Percentiles rank a stretch among this genome's conserved stretches.
Conservation (phyloP, 2,113 vertebrate genomes). For the Chloroceryle aenea region DNA sequence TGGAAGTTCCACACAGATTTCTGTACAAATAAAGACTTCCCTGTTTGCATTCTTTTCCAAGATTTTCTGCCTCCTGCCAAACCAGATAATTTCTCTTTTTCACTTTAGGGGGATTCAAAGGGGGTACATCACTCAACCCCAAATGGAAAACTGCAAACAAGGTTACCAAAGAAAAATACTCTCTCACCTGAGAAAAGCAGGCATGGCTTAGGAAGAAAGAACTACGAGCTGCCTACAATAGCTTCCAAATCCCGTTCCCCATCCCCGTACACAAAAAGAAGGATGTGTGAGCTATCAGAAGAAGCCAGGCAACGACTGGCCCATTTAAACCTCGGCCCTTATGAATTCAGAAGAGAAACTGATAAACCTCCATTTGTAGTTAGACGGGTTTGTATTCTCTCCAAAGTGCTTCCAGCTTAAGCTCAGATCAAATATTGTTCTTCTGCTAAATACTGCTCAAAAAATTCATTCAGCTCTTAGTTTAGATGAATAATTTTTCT, state of each 20-base stretch:
- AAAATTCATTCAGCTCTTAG: slow-evolving; percentile 38
- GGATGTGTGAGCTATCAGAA: slow-evolving; percentile 92
- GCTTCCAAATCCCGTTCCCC: slow-evolving; percentile 87
- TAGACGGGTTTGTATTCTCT: slow-evolving; percentile 76
- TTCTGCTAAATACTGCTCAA: slow-evolving; percentile 22
- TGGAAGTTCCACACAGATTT: not conserved
- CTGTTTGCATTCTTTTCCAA: not conserved
- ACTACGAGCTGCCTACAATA: slow-evolving; percentile 89
- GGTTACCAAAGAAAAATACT: slow-evolving; percentile 55
- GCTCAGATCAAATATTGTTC: slow-evolving; percentile 34
- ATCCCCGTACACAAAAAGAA: slow-evolving; percentile 93
- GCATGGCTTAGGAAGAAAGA: slow-evolving; percentile 39
- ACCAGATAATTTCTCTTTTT: slow-evolving; percentile 34
- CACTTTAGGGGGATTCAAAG: slow-evolving; percentile 56
- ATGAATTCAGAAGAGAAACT: slow-evolving; percentile 90
- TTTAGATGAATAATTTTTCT: slow-evolving; percentile 49
- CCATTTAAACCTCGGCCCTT: slow-evolving; percentile 92
- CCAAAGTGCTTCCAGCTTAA: slow-evolving; percentile 30
- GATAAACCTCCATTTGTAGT: slow-evolving; percentile 89
- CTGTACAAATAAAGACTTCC: not conserved
- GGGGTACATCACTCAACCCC: slow-evolving; percentile 32
- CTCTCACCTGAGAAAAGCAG: slow-evolving; percentile 52
- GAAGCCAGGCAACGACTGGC: slow-evolving; percentile 85
- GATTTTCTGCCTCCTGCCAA: not conserved
- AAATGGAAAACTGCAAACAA: slow-evolving; percentile 57